phyloP scores from a whole-genome alignment of 2,797 vertebrate genomes.

The Podargus strigoides region DNA sequence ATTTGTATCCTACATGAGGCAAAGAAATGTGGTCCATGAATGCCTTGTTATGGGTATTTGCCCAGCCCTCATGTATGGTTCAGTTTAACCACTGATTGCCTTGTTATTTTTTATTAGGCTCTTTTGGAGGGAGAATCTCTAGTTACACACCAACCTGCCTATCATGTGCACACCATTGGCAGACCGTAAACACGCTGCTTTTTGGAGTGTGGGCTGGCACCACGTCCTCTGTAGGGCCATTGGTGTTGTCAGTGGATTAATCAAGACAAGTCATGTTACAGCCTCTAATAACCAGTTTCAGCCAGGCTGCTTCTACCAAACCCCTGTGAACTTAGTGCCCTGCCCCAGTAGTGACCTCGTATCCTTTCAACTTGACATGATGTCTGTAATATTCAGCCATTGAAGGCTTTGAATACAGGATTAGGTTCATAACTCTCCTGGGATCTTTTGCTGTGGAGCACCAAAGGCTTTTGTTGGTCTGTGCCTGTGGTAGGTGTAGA shows the following conservation, averaged over 20 bases:
- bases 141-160: constrained; percentile 22
- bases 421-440: background rate
- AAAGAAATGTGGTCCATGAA: background rate
- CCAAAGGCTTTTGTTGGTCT: background rate
- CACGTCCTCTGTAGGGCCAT: background rate
- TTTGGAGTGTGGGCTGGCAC: background rate
- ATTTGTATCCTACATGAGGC: background rate
- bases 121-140: constrained; percentile 16
- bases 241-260: background rate
- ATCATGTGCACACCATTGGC: background rate
- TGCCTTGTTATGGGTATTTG: background rate
- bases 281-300: background rate
- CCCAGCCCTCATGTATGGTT: constrained; percentile 10
- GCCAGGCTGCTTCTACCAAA: background rate
- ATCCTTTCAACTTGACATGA: background rate
- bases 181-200: background rate
- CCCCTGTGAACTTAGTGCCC: background rate
- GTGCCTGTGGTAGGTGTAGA: background rate
- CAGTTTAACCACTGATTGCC: constrained; percentile 59
- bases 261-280: background rate
- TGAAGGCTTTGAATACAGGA: background rate
- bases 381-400: background rate
- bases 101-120: constrained; percentile 49
- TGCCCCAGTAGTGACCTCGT: background rate
- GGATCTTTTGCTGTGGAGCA: constrained; percentile 10